These are phyloP conservation scores for Condylura cristata DNA, from an alignment of 2,113 vertebrate genomes.

Conservation along the genomic window DNA sequence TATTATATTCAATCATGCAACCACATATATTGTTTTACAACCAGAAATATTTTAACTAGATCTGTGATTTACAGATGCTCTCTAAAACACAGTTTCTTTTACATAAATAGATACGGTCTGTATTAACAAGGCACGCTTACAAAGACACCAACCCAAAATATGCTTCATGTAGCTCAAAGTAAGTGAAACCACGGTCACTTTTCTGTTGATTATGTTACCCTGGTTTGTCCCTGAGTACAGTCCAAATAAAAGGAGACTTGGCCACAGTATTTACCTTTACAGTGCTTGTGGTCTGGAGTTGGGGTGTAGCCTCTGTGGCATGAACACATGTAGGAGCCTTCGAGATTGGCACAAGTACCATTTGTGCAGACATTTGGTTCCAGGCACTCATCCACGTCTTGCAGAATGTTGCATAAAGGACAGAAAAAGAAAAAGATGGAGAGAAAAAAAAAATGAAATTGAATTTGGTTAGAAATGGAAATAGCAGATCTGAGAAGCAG, in stretches of 20 bases:
- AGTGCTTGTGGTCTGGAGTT: slow-evolving; percentile 83
- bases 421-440: not conserved
- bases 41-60: not conserved
- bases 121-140: not conserved
- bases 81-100: slow-evolving; percentile 7
- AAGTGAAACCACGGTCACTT: not conserved
- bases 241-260: not conserved
- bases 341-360: slow-evolving; percentile 86
- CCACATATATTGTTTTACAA: not conserved
- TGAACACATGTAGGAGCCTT: slow-evolving; percentile 86
- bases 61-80: not conserved
- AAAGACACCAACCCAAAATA: not conserved
- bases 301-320: slow-evolving; percentile 84
- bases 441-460: slow-evolving; percentile 1
- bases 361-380: slow-evolving; percentile 83
- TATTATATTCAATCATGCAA: not conserved
- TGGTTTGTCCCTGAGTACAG: not conserved
- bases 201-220: not conserved
- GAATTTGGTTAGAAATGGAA: slow-evolving; percentile 29
- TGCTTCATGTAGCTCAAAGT: not conserved
- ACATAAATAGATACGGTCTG: not conserved
- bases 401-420: slow-evolving; percentile 35
- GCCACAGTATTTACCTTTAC: slow-evolving; percentile 77
- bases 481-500: not conserved
- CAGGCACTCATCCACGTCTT: slow-evolving; percentile 88